Evolutionary conservation across 2,113 vertebrate genomes (phyloP).

Genomic region (Nesospiza acunhae): DNA sequence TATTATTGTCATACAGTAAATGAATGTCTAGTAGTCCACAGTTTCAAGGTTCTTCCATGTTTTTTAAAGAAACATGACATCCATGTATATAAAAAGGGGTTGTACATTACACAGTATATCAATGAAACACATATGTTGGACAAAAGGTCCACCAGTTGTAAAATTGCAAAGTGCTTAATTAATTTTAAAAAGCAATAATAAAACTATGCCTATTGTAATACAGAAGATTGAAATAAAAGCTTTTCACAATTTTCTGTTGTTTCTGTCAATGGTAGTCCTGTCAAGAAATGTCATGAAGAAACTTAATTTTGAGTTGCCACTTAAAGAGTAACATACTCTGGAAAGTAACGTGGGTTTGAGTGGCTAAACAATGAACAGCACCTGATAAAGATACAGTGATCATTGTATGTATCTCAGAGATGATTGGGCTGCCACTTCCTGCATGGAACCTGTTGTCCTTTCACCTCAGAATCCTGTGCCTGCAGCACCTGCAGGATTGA

Average conservation of each 20-base stretch:
- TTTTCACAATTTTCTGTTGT: background rate
- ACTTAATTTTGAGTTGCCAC: background rate
- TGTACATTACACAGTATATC: background rate
- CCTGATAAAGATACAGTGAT: background rate
- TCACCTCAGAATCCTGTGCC: background rate
- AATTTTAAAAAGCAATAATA: background rate
- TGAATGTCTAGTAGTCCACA: background rate
- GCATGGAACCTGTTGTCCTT: background rate
- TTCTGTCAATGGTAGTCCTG: background rate
- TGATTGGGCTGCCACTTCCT: background rate
- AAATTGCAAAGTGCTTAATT: background rate
- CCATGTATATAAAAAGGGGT: background rate
- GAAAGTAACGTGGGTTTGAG: background rate
- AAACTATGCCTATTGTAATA: background rate
- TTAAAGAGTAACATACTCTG: background rate
- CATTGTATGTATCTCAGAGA: background rate
- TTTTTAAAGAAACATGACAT: background rate
- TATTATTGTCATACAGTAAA: background rate
- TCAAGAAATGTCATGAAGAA: background rate
- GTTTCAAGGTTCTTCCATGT: background rate
- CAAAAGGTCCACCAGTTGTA: background rate
- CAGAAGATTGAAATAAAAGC: conserved; percentile 17
- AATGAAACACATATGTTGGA: background rate
- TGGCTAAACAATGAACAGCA: background rate
- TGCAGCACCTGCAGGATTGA: background rate